Base-by-base conservation (phyloP, 1,140 invertebrate species). In the Zaprionus taronus region DNA sequence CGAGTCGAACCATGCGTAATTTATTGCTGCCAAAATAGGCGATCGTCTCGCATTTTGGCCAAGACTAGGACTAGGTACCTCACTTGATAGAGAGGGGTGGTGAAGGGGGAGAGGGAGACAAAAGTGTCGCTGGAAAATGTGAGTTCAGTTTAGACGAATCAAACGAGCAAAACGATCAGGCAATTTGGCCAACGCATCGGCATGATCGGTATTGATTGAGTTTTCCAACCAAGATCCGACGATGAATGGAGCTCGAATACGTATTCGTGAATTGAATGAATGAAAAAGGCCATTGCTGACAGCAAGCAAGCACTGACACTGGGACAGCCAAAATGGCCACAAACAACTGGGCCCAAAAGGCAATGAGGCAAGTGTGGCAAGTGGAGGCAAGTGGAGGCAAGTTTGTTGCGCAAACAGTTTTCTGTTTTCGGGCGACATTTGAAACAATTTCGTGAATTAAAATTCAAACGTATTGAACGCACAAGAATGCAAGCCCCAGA, bases 161-260 rank as follows among this genome's bases (percentile, higher is more conserved):
- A 36, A 41, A 62, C 60, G 26, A 56, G 26, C 36, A n/a, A 34
- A 69, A 69, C 47, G 67, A 61, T 61, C 65, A 51, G 69, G 68
- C 84, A 89, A 87, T 87, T 87, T 87, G 72, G 83, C 51, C 72
- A 89, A 87, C 84, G 83, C 84, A 79, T 84, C 65, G 84, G 83
- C 72, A 87, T 87, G 66, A 67, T 62, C 55, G 81, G 58, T 76
- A 79, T 87, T 87, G 84, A 87, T 87, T 84, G 84, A 87, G 84
- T 79, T 87, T 87, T 89, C 81, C 51, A 44, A 72, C 81, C 83
- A 73, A 72, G 83, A 79, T 84, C 70, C n/a, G 61, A 15, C 77
- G 38, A 61, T 75, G 72, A 75, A 75, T 75, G 72, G 26, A 26
- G 36, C 49, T 38, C 9, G 47, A 24, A 34, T 15, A 14, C 14